Base-by-base conservation (phyloP, 92 coral and sea anemone genomes). In the Siderastrea radians region DNA sequence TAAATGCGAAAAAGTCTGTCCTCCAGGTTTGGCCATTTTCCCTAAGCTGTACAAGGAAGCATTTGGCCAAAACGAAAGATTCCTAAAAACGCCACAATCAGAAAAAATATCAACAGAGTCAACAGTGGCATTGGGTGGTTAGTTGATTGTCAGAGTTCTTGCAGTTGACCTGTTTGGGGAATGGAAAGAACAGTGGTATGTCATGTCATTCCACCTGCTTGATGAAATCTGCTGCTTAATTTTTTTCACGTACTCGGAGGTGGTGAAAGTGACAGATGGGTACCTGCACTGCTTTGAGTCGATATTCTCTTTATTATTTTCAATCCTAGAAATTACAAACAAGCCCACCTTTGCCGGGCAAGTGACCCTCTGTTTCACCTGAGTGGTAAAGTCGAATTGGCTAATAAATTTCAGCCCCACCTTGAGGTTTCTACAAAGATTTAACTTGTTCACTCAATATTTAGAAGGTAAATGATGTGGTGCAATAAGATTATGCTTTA, bases 71-170 rank as follows among this genome's bases (percentile, higher is more conserved):
- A 88, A 84, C 75, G 83, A 88, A 68, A 74, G 43, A 65, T 67
- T 92, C 11, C 90, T 85, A 38, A 72, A 84, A 55, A 84, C 75
- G 43, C 93, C 93, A 57, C 90, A 84, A 62, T 80, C 96, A 26
- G 90, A 90, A n/a, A 93, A 82, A 72, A 70, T 85, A 10, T 77
- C 95, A n/a, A 11, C 72, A 62, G 75, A 57, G 46, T 57, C 71
- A 38, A 67, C 79, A 52, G 79, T 73, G 38, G 61, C 85, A 51
- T 79, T 87, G 48, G 79, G 85, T 45, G 90, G 90, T 6, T 87
- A 86, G 90, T 17, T 87, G n/a, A 15, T 78, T 17, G 65, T 87
- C 51, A 60, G 74, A 8, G 90, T 79, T 55, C 54, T 78, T 26
- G 71, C 79, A 26, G 72, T 87, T 60, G 78, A 87, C n/a, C 47